Base-by-base conservation (phyloP, 2,888 invertebrate species). In the Trilocha varians region DNA sequence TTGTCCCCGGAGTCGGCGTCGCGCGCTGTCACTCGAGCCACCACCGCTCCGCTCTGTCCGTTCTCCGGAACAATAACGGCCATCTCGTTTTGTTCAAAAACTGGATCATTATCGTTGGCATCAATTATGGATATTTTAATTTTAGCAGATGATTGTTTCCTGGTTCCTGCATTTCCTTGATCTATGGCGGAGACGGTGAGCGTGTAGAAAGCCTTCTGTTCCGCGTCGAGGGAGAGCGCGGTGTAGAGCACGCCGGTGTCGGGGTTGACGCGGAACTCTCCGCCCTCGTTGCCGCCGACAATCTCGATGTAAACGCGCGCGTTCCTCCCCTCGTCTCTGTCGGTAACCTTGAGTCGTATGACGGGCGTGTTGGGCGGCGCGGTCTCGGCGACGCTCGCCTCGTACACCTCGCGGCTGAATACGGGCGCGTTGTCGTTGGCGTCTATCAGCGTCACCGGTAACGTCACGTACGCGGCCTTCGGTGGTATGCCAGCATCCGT, bases 1-100 rank as follows among this genome's bases (percentile, higher is more conserved):
- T 97, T 98, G 67, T 98, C 97, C 0, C 96, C 97, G 1, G 93
- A 91, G 73, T 99, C 98, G 13, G 88, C 90, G 75, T 99, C 98
- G 47, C 90, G 91, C 0, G 98, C 98, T 35, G 89, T 87, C 3
- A 98, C 92, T 51, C 92, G 93, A 9, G 93, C 91, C 1, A 98
- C 95, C 8, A 91, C 90, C 1, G 93, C 92, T 2, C 97, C 97
- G 5, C 93, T 89, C 0, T 95, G 91, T 61, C 95, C 92, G 71
- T 97, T 97, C 76, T 98, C 98, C 53, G 93, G 91, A 33, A 98
- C 87, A 60, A 86, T 88, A 5, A 96, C 92, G 11, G 90, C 88
- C 67, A 90, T 85, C 56, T 90, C 89, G 3, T 89, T 72, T 44
- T 88, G 87, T 54, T 94, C 93, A 70, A 98, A 98, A 39, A 93